phyloP scores from a whole-genome alignment of 2,113 vertebrate species.

The Apistogramma diplotaenia region DNA sequence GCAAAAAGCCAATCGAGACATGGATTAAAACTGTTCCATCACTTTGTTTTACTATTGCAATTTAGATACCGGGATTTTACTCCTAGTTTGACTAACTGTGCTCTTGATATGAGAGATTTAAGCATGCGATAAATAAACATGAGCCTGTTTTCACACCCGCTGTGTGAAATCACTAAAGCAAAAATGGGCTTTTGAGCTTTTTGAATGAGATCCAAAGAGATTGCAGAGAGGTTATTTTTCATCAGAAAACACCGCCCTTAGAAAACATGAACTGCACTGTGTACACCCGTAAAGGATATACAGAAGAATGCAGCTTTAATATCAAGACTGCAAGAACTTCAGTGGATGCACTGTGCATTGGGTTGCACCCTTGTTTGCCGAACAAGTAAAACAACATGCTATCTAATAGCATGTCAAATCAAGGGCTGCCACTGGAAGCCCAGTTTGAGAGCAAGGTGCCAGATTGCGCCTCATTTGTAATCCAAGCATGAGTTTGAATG shows the following conservation, averaged over 20 bases:
- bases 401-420: constrained; percentile 3
- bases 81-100: constrained; percentile 5
- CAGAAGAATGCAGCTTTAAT: not conserved
- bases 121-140: constrained; percentile 56
- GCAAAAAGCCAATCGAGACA: not conserved
- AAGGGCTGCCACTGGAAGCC: constrained; percentile 17
- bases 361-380: not conserved
- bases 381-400: not conserved
- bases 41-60: not conserved
- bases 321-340: not conserved
- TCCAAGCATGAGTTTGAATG: constrained; percentile 60
- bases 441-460: not conserved
- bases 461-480: constrained; percentile 51
- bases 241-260: not conserved
- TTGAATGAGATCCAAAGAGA: constrained; percentile 16
- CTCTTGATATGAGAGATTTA: constrained; percentile 32
- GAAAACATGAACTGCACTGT: not conserved
- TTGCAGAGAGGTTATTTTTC: constrained; percentile 16
- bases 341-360: not conserved
- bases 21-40: not conserved
- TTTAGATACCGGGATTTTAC: constrained; percentile 9
- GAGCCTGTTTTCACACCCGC: constrained; percentile 30
- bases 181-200: constrained; percentile 27
- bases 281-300: not conserved
- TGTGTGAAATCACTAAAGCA: constrained; percentile 26